A percentile compares a stretch with the other conserved stretches of the same genome.
Evolutionary conservation across 2,113 vertebrate species (phyloP).

Genomic region (Danio rerio): GRCz12tu NC_133180.1:32188001-32188500

Average conservation of each 20-base stretch:
- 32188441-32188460: background rate
- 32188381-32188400: background rate
- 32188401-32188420: background rate
- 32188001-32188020: no score
- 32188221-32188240: background rate
- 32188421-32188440: background rate
- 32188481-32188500: background rate
- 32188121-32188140: background rate
- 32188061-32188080: conserved; percentile 9
- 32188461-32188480: background rate
- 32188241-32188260: background rate
- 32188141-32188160: background rate
- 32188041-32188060: conserved; percentile 8
- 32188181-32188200: conserved; percentile 2
- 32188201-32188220: background rate
- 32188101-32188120: background rate
- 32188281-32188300: background rate
- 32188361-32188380: background rate
- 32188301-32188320: background rate
- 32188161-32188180: background rate
- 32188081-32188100: conserved; percentile 4
- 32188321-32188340: background rate
- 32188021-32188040: conserved; percentile 12
- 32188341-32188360: background rate
- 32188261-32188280: background rate